These are phyloP conservation scores for Aldrovandia affinis DNA, from an alignment of 2,797 vertebrate genomes.

Conservation along the genomic window DNA sequence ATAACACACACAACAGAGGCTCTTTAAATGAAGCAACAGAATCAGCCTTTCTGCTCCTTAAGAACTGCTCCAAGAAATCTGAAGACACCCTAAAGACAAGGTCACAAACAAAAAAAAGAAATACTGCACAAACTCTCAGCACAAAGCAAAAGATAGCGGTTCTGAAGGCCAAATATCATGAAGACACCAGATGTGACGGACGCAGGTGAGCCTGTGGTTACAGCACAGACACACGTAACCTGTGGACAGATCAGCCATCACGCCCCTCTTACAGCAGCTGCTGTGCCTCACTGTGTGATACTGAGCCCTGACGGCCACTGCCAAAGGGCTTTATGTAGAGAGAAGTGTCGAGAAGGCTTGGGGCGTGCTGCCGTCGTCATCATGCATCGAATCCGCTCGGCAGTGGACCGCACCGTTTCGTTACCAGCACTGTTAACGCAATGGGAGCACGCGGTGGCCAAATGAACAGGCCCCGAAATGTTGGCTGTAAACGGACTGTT, in stretches of 20 bases:
- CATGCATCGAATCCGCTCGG: no score
- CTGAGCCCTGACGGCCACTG: no score
- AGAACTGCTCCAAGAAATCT: neutral
- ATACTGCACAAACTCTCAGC: neutral
- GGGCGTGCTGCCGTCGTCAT: no score
- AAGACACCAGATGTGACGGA: neutral
- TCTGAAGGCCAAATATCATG: neutral
- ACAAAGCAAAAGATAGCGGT: neutral
- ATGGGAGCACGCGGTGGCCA: neutral
- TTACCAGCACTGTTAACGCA: no score
- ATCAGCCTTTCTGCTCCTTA: no score
- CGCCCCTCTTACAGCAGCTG: neutral
- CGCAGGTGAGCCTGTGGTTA: neutral
- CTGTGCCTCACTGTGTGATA: no score
- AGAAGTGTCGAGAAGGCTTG: no score
- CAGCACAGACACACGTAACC: neutral
- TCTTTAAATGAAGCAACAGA: neutral
- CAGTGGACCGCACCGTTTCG: no score
- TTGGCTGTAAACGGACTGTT: neutral
- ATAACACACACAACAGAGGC: neutral
- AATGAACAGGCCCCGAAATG: neutral
- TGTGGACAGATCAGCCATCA: neutral
- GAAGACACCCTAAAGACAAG: neutral
- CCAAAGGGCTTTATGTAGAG: no score
- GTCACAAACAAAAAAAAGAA: neutral